Evolutionary conservation across 2,113 vertebrate genomes (phyloP).

Genomic region (Upupa epops): DNA sequence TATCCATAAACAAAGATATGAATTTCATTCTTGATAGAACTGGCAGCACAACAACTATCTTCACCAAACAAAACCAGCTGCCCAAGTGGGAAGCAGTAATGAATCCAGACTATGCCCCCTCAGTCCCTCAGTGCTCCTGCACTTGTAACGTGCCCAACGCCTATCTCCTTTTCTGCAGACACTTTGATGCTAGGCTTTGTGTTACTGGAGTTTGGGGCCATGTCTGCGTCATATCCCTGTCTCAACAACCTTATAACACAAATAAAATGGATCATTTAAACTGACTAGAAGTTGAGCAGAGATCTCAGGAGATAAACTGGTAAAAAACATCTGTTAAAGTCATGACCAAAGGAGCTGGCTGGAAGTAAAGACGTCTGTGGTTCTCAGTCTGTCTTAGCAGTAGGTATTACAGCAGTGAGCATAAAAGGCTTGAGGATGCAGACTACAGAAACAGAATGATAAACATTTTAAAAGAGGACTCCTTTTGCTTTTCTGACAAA

Average conservation of each 20-base stretch:
- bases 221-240: neutral
- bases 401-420: neutral
- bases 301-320: neutral
- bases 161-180: neutral
- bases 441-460: neutral
- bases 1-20: neutral
- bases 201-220: neutral
- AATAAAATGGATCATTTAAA: neutral
- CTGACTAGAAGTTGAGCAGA: neutral
- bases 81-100: neutral
- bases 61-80: neutral
- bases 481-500: neutral
- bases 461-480: neutral
- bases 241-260: neutral
- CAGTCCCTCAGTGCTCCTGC: neutral
- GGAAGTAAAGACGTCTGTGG: neutral
- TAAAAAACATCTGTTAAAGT: conserved; percentile 6
- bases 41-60: neutral
- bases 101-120: neutral
- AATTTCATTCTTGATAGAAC: neutral
- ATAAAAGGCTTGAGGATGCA: neutral
- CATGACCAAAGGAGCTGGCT: neutral
- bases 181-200: neutral
- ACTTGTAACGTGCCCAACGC: neutral
- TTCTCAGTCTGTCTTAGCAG: neutral